Conservation (phyloP, 2,113 vertebrate species). For the Peromyscus californicus region DNA sequence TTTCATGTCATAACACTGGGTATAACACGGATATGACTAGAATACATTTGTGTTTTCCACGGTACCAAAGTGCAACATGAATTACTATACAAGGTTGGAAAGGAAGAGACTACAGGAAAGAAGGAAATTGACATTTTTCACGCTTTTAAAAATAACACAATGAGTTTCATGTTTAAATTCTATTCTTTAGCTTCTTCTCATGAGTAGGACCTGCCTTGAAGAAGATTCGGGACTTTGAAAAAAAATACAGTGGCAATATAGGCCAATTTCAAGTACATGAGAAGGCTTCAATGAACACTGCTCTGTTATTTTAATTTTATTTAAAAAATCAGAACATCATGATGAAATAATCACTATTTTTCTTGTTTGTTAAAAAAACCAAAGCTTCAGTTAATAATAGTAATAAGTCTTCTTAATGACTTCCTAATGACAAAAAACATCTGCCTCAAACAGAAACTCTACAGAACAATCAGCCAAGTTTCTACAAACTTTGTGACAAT, state of each 20-base stretch:
- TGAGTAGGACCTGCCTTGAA: neutral
- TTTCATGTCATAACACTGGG: neutral
- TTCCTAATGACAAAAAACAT: neutral
- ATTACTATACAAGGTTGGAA: neutral
- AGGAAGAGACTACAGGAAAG: neutral
- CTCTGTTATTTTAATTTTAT: neutral
- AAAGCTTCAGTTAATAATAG: neutral
- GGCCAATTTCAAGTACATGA: neutral
- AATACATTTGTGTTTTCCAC: neutral
- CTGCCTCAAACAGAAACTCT: constrained; percentile 31
- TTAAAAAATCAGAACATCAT: constrained; percentile 15
- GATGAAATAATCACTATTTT: constrained; percentile 4
- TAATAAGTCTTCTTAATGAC: constrained; percentile 43
- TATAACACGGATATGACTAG: neutral
- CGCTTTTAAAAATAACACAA: neutral
- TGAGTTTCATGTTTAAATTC: neutral
- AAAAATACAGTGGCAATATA: neutral
- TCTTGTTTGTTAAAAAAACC: neutral
- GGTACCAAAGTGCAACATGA: neutral
- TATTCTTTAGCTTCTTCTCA: neutral
- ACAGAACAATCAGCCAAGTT: constrained; percentile 1
- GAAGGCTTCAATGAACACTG: neutral
- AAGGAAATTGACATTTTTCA: neutral
- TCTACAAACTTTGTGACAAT: constrained; percentile 27
- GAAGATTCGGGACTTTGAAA: neutral